phyloP scores from a whole-genome alignment of 2,113 vertebrate species.

The Scopus umbretta region DNA sequence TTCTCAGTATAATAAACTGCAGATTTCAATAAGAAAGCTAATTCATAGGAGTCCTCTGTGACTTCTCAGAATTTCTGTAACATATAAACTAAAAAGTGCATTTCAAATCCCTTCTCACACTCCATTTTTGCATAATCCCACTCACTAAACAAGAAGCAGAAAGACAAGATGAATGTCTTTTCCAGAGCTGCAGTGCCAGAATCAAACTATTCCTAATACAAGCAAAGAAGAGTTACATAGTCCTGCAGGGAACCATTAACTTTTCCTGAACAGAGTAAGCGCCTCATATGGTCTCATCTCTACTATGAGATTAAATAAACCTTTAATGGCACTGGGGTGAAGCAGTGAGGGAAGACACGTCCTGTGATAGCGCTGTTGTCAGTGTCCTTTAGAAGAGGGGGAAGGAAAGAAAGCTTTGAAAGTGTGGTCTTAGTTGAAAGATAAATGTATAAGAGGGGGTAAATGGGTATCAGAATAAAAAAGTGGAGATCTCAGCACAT shows the following conservation, averaged over 20 bases:
- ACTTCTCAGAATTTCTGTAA: neutral
- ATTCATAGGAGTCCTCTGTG: conserved; percentile 22
- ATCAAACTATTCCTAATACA: neutral
- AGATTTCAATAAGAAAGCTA: conserved; percentile 44
- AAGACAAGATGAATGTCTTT: neutral
- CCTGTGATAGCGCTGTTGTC: neutral
- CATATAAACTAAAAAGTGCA: neutral
- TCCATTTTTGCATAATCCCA: neutral
- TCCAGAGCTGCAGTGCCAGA: neutral
- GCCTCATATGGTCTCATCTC: neutral
- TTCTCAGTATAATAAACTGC: conserved; percentile 40
- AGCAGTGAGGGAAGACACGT: neutral
- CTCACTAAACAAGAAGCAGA: neutral
- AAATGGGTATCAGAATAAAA: neutral
- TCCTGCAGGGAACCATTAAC: neutral
- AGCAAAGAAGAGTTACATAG: neutral
- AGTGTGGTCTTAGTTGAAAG: neutral
- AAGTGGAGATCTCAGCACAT: neutral
- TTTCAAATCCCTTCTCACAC: neutral
- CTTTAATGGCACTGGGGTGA: neutral
- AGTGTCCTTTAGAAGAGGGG: neutral
- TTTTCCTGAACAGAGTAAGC: neutral
- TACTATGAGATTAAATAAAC: neutral
- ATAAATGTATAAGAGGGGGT: neutral
- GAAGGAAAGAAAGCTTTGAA: neutral